Percentiles rank a stretch among this genome's conserved stretches.
These are phyloP conservation scores for Chiloscyllium punctatum DNA, from an alignment of 2,797 vertebrate species.

Conservation along the genomic window DNA sequence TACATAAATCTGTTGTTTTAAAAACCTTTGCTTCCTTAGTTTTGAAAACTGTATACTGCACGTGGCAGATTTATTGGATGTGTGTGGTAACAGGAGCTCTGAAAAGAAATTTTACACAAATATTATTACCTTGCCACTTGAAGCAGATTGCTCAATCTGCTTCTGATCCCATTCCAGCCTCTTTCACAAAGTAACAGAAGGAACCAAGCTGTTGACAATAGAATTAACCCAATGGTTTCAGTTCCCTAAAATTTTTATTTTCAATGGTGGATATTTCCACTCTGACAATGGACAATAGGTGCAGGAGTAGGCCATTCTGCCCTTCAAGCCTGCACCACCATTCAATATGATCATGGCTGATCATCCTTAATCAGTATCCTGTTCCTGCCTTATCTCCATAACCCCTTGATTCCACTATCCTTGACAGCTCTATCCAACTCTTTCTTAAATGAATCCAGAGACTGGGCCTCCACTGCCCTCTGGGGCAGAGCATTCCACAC, in stretches of 20 bases:
- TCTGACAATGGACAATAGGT: too few species aligned
- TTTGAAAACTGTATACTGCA: constrained; percentile 14
- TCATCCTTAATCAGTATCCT: too few species aligned
- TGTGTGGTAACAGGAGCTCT: neutral
- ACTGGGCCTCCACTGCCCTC: too few species aligned
- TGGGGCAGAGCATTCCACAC: too few species aligned
- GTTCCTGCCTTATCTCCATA: too few species aligned
- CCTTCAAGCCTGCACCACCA: too few species aligned
- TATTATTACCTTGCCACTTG: neutral
- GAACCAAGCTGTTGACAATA: neutral
- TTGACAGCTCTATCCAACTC: too few species aligned
- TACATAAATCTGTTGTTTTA: constrained; percentile 10
- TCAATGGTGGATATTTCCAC: neutral
- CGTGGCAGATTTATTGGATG: constrained; percentile 20
- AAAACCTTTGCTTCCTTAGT: constrained; percentile 17
- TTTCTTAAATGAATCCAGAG: too few species aligned
- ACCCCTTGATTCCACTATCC: too few species aligned
- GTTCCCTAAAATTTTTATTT: neutral
- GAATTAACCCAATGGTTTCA: constrained; percentile 4
- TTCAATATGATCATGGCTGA: too few species aligned
- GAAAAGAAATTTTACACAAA: constrained; percentile 4
- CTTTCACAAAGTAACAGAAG: neutral
- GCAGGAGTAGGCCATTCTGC: too few species aligned
- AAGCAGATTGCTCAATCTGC: neutral
- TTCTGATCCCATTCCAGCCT: neutral